Evolutionary conservation across 2,113 vertebrate genomes (phyloP).

Genomic region (Amia ocellicauda): DNA sequence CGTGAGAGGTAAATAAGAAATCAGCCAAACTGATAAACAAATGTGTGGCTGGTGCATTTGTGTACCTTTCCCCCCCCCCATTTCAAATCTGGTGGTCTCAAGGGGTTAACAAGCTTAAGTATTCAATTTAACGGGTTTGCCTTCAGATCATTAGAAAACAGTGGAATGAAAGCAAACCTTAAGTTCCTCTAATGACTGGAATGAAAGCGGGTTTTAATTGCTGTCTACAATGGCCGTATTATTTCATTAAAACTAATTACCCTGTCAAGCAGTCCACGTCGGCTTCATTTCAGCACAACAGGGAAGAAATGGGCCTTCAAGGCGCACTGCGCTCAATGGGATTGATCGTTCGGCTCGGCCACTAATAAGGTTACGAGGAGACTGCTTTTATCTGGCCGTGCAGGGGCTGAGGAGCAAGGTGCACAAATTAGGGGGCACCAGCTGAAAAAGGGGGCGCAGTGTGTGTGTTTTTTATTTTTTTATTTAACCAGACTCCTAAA

Average conservation of each 20-base stretch:
- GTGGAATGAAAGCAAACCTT: slow-evolving; percentile 57
- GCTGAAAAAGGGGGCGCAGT: slow-evolving; percentile 32
- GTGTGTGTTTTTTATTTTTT: too few species aligned
- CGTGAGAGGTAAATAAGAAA: slow-evolving; percentile 17
- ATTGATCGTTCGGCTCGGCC: slow-evolving; percentile 49
- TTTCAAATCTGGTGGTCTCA: slow-evolving; percentile 38
- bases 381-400: slow-evolving; percentile 47
- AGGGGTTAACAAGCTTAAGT: slow-evolving; percentile 45
- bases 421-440: slow-evolving; percentile 31
- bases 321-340: slow-evolving; percentile 41
- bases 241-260: slow-evolving; percentile 72
- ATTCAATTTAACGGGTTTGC: slow-evolving; percentile 51
- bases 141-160: slow-evolving; percentile 59
- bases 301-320: slow-evolving; percentile 52
- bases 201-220: slow-evolving; percentile 67
- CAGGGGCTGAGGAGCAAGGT: background rate
- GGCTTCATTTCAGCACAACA: slow-evolving; percentile 53
- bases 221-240: slow-evolving; percentile 61
- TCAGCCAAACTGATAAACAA: slow-evolving; percentile 9
- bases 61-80: slow-evolving; percentile 24
- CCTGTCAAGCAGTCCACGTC: slow-evolving; percentile 57
- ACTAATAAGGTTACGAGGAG: slow-evolving; percentile 55
- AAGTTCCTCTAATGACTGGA: slow-evolving; percentile 59
- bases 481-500: background rate
- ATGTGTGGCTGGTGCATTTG: slow-evolving; percentile 5